A percentile compares a stretch with the other conserved stretches of the same genome.
Conservation (phyloP, 2,888 invertebrate genomes). For the Anaspis maculata region DNA sequence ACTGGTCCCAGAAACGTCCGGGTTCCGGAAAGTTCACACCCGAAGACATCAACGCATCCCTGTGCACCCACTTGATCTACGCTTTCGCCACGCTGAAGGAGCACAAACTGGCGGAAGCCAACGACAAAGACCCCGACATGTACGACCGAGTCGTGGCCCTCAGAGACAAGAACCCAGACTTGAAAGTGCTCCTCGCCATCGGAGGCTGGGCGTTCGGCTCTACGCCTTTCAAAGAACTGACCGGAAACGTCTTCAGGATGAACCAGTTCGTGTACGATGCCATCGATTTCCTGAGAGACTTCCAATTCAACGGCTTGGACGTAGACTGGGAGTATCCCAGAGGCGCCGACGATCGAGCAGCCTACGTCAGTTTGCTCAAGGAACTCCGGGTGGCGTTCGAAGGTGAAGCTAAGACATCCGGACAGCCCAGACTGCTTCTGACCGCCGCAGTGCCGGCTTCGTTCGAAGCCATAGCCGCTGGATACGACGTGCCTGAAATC, state of each 20-base stretch:
- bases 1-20: conserved; percentile 90
- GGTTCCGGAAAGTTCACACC: conserved; percentile 83
- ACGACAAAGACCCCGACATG: conserved; percentile 75
- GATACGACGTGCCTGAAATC: conserved; percentile 89
- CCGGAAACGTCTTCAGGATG: conserved; percentile 86
- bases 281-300: conserved; percentile 84
- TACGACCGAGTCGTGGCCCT: conserved; percentile 79
- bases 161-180: conserved; percentile 78
- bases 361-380: conserved; percentile 75
- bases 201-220: conserved; percentile 97
- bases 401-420: conserved; percentile 75
- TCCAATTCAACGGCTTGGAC: conserved; percentile 86
- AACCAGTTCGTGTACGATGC: conserved; percentile 93
- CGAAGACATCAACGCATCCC: conserved; percentile 76
- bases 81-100: conserved; percentile 90
- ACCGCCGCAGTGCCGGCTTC: conserved; percentile 90
- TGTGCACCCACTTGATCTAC: conserved; percentile 92
- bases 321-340: conserved; percentile 94
- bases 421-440: conserved; percentile 55
- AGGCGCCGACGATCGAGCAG: conserved; percentile 77
- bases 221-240: conserved; percentile 87
- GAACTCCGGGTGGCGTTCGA: conserved; percentile 88
- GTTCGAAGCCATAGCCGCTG: conserved; percentile 88
- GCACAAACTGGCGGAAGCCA: conserved; percentile 70
- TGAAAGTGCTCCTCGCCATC: conserved; percentile 80